Base-by-base conservation (phyloP, 53 echinoderm and acorn worm species). In the Apostichopus leukothele region DNA sequence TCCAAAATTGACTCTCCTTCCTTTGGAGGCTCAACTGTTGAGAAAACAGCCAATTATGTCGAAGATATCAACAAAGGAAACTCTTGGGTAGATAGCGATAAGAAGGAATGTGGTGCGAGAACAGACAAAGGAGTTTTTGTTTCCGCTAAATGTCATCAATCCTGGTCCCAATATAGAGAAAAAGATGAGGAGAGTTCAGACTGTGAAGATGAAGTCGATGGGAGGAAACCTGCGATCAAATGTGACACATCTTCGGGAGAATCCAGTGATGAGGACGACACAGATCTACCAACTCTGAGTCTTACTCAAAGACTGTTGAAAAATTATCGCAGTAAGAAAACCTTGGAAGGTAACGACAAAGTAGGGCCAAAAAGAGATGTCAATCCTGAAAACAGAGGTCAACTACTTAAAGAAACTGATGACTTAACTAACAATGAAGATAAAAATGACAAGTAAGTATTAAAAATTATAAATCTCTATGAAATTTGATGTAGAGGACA, bases 261-360 rank as follows among this genome's bases (percentile, higher is more conserved):
- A 16, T n/a, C n/a, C 20, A 19, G 20, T 18, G 21, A 71, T 3
- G 71, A 71, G 18, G 18, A 75, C 60, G 75, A 23, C 83, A 20
- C 10, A 5, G 14, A 12, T 57, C 21, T 55, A 9, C 83, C 52
- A 22, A 11, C 76, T 14, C 66, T 79, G 12, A 92, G 92, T 60
- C 89, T 92, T 5, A 86, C 39, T 27, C 86, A 92, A 26, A 89
- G 92, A 78, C 19, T 92, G 22, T 75, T 86, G 61, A 86, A 89
- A 71, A 89, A 89, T 53, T 86, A 76, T 68, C 50, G 76, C 52
- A 83, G 75, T 50, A 74, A 73, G 18, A 90, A 75, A 39, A 54
- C 53, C 7, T 12, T 20, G n/a, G 5, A 39, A 13, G 23, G 73
- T 77, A 83, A 50, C 19, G 22, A 18, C 25, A 21, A 74, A 51